These are phyloP conservation scores for Argynnis bischoffii DNA, from an alignment of 2,888 invertebrate genomes.

Conservation along the genomic window DNA sequence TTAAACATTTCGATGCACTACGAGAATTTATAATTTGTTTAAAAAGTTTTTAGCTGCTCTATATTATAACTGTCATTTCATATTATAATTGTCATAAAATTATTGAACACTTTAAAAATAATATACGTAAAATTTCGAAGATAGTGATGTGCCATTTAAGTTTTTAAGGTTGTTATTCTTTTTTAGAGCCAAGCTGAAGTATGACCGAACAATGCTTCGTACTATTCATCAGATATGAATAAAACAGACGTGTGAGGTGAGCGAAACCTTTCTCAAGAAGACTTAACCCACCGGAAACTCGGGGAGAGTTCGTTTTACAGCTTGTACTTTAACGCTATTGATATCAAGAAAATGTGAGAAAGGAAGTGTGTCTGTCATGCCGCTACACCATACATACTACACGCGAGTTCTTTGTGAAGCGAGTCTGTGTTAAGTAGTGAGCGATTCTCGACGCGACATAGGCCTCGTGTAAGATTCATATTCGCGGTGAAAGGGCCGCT, in stretches of 20 bases:
- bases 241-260: conserved; percentile 48
- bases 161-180: conserved; percentile 21
- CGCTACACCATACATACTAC: conserved; percentile 66
- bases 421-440: conserved; percentile 56
- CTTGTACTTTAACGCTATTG: conserved; percentile 70
- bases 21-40: background rate
- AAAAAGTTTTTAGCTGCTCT: conserved; percentile 27
- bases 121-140: conserved; percentile 45
- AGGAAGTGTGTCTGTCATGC: conserved; percentile 77
- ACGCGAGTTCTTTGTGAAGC: conserved; percentile 65
- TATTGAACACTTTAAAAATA: conserved; percentile 38
- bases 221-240: conserved; percentile 45
- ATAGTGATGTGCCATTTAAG: conserved; percentile 53
- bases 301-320: conserved; percentile 68
- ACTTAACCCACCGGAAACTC: conserved; percentile 62
- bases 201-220: conserved; percentile 33
- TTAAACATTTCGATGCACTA: background rate
- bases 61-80: conserved; percentile 17
- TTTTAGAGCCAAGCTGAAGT: conserved; percentile 28
- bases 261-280: conserved; percentile 59
- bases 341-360: conserved; percentile 80
- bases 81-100: conserved; percentile 14
- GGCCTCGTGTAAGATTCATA: conserved; percentile 70
- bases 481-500: conserved; percentile 68
- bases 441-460: conserved; percentile 66